Evolutionary conservation across 2,797 vertebrate species (phyloP).

Genomic region (Microhierax caerulescens): DNA sequence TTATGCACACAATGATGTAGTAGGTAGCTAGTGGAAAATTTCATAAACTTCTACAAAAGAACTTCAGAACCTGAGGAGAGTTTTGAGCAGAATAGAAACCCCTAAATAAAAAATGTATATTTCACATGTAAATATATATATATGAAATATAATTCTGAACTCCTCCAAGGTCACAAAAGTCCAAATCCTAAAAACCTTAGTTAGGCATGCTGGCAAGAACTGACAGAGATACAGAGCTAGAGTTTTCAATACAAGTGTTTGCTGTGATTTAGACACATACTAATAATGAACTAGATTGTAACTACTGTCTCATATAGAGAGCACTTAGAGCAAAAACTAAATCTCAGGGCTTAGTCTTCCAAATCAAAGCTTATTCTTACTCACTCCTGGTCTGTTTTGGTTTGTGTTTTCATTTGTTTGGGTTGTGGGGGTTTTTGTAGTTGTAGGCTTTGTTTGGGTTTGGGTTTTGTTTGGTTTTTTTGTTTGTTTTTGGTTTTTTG

Average conservation of each 20-base stretch:
- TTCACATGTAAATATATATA: neutral
- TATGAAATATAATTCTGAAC: neutral
- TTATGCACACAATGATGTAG: neutral
- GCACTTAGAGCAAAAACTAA: neutral
- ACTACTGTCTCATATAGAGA: too few relatives aligned
- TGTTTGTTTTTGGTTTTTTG: too few relatives aligned
- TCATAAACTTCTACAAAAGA: neutral
- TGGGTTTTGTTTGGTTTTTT: too few relatives aligned
- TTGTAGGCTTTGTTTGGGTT: too few relatives aligned
- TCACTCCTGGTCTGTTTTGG: neutral
- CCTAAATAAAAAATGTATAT: neutral
- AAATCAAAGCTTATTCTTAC: neutral
- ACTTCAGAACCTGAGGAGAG: neutral
- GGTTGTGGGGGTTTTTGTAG: too few relatives aligned
- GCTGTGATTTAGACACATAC: neutral
- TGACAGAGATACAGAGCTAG: neutral
- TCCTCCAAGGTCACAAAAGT: neutral
- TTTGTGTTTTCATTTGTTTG: neutral
- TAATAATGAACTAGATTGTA: neutral
- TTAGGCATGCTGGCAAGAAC: too few relatives aligned
- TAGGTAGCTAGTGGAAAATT: neutral
- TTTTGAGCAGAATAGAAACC: neutral
- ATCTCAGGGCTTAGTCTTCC: neutral
- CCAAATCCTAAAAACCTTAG: neutral
- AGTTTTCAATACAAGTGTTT: neutral